Conservation (phyloP, 2,888 invertebrate genomes). For the Diogma glabrata region DNA sequence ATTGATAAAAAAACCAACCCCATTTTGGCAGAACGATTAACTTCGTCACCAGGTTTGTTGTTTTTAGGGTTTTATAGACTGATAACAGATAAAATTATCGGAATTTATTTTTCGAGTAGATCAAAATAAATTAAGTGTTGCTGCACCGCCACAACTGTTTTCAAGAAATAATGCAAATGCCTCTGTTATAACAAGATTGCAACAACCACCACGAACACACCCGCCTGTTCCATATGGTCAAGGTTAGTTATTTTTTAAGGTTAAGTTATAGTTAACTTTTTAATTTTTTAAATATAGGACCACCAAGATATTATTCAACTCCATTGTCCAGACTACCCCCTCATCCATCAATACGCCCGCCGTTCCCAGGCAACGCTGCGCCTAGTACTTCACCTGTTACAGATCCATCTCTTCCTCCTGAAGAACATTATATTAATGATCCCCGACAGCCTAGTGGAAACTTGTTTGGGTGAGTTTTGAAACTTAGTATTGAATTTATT, state of each 20-base stretch:
- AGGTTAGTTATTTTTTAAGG: neutral
- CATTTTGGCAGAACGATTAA: constrained; percentile 11
- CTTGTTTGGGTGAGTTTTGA: neutral
- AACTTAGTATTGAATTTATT: no score
- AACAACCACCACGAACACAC: constrained; percentile 31
- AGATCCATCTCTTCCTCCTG: neutral
- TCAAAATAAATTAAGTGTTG: constrained; percentile 30
- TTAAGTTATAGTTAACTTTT: neutral
- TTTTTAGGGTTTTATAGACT: neutral
- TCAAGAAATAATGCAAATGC: constrained; percentile 35
- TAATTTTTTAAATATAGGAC: neutral
- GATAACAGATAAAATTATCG: no score
- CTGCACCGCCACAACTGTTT: constrained; percentile 41
- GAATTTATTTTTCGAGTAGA: no score
- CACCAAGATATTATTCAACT: constrained; percentile 1
- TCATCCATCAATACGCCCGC: constrained; percentile 27
- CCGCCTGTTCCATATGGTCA: neutral
- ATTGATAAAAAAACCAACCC: constrained; percentile 6
- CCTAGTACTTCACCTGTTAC: constrained; percentile 21
- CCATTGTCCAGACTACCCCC: constrained; percentile 13
- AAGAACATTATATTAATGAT: constrained; percentile 1
- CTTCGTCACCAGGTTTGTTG: neutral
- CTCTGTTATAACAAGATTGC: constrained; percentile 51
- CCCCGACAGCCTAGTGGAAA: constrained; percentile 2
- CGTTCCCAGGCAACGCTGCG: constrained; percentile 31